Conservation (phyloP, 2,888 invertebrate genomes). For the Xanthia togata region DNA sequence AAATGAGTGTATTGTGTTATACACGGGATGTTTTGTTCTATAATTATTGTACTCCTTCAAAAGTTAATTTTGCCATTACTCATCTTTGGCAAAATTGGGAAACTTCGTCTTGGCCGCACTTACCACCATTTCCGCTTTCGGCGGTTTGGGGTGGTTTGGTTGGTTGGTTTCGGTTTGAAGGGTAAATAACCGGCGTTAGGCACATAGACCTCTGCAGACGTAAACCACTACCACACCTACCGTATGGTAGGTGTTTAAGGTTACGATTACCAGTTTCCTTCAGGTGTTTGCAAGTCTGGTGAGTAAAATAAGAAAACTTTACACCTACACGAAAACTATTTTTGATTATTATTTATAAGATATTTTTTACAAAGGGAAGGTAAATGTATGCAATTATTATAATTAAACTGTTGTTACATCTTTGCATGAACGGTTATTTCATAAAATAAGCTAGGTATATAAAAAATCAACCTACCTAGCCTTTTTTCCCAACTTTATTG, state of each 20-base stretch:
- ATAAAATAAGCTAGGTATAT: background rate
- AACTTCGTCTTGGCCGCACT: no score
- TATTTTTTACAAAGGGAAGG: no score
- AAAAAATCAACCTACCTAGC: background rate
- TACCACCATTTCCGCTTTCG: background rate
- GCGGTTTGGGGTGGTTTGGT: no score
- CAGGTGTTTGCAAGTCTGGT: background rate
- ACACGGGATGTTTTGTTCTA: no score
- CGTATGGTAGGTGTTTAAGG: background rate
- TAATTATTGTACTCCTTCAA: no score
- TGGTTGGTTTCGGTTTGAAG: no score
- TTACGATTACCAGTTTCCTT: slow-evolving; percentile 5
- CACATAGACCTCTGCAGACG: background rate
- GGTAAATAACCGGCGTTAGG: background rate
- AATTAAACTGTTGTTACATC: background rate
- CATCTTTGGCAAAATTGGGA: no score
- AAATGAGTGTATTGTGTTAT: no score
- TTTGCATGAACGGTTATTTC: background rate
- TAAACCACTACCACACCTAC: no score
- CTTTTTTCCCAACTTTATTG: no score
- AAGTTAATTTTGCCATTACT: no score
- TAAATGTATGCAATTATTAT: background rate
- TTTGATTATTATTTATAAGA: no score
- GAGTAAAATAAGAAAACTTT: background rate
- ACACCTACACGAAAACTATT: background rate